Base-by-base conservation (phyloP, 1,140 invertebrate species). In the Macrostomum lignano region DNA sequence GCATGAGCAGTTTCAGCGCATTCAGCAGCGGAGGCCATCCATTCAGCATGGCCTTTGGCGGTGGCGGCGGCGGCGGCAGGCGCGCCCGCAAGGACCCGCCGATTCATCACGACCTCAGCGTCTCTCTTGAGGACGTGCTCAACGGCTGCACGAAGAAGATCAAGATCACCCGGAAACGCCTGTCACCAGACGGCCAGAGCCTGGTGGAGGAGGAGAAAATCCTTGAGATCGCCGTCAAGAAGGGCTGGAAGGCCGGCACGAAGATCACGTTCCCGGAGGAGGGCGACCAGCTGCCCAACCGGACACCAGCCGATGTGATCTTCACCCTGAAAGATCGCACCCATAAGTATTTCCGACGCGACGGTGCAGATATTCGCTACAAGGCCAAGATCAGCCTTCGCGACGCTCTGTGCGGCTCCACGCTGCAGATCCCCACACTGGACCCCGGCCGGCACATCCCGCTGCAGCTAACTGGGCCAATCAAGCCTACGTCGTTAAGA, bases 301-400 rank as follows among this genome's bases (percentile, higher is more conserved):
- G 11, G 11, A 70, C 74, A 43, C 71, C 74, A 21, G 86, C 91
- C 15, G 91, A 98, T 59, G 86, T 98, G 54, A 78, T 96, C 30
- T 98, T 98, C 56, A 82, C 94, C 37, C 91, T 98, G 38, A 67
- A 79, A 48, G 88, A 98, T 56, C 94, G 94, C 51, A 74, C 81
- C 13, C 84, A 98, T 65, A 65, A 73, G 31, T 51, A 69, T 22
- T 96, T 94, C 55, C 84, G 77, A 54, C 63, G 91, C 37, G 88
- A 98, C 60, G 84, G 81, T 39, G 73, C 71, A 53, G 82, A 98
- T 61, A 69, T 62, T 42, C 66, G 70, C 52, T 93, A 84, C 52
- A 76, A 72, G 21, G 77, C 75, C 31, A 81, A 75, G 54, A 63
- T 98, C 10, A 4, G 13, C 14, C 20, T 33, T 3, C 24, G 26